Evolutionary conservation across 2,888 invertebrate species (phyloP).

Genomic region (Nymphalis c-album): DNA sequence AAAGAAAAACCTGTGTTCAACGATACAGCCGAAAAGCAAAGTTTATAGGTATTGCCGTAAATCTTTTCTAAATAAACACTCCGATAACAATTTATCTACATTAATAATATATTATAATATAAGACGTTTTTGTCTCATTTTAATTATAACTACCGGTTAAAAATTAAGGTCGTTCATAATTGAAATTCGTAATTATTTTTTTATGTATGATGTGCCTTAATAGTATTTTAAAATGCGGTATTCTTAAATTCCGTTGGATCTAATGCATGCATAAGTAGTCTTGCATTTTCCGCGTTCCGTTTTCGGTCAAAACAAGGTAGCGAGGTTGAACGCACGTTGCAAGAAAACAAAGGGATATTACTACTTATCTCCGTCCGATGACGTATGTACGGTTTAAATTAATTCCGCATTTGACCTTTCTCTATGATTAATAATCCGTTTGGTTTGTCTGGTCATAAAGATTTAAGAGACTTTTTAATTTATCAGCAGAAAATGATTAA

Average conservation of each 20-base stretch:
- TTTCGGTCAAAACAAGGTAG: slow-evolving; percentile 58
- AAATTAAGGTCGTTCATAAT: not conserved
- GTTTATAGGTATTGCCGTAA: too few species aligned
- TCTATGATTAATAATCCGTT: not conserved
- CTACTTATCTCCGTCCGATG: slow-evolving; percentile 13
- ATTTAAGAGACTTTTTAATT: too few species aligned
- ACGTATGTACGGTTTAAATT: slow-evolving; percentile 6
- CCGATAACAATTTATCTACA: too few species aligned
- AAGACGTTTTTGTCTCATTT: not conserved
- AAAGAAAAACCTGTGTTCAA: too few species aligned
- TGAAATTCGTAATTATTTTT: not conserved
- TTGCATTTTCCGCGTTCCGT: slow-evolving; percentile 59
- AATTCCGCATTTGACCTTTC: not conserved
- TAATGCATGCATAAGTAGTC: slow-evolving; percentile 31
- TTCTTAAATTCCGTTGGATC: slow-evolving; percentile 35
- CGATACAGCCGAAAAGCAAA: too few species aligned
- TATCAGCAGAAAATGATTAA: too few species aligned
- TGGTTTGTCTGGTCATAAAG: too few species aligned
- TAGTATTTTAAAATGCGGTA: slow-evolving; percentile 37
- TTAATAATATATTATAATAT: not conserved
- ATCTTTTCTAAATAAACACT: too few species aligned
- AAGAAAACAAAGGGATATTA: slow-evolving; percentile 30
- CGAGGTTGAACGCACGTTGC: slow-evolving; percentile 43
- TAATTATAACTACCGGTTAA: not conserved
- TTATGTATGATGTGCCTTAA: slow-evolving; percentile 5